These are phyloP conservation scores for Lutjanus erythropterus DNA, from an alignment of 2,113 vertebrate species.

Conservation along the genomic window DNA sequence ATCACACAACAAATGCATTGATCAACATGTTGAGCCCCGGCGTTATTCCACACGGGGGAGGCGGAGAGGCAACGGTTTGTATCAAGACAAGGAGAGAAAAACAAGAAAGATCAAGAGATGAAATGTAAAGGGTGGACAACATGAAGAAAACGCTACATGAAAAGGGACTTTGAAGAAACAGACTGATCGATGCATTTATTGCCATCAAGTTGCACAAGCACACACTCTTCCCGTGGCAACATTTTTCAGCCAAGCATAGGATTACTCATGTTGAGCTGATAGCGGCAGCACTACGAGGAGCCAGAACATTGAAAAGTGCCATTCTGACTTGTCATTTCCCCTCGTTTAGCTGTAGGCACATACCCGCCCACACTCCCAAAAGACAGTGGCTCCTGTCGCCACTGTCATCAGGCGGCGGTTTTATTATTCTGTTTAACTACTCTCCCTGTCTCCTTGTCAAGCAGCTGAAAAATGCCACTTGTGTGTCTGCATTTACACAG, in stretches of 20 bases:
- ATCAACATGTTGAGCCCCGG: neutral
- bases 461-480: slow-evolving; percentile 42
- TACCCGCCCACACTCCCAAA: slow-evolving; percentile 60
- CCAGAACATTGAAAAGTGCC: slow-evolving; percentile 46
- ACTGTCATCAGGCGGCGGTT: slow-evolving; percentile 49
- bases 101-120: neutral
- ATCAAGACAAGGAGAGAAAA: neutral
- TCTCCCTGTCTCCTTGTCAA: slow-evolving; percentile 48
- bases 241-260: slow-evolving; percentile 1
- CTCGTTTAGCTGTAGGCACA: slow-evolving; percentile 65
- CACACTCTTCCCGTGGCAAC: neutral
- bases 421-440: slow-evolving; percentile 60
- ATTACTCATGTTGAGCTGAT: slow-evolving; percentile 28
- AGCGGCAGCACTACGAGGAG: slow-evolving; percentile 20
- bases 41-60: neutral
- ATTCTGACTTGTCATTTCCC: slow-evolving; percentile 60
- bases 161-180: neutral
- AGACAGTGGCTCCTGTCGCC: slow-evolving; percentile 45
- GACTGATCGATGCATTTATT: neutral
- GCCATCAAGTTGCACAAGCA: neutral
- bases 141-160: neutral
- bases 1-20: neutral
- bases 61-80: neutral
- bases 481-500: slow-evolving; percentile 14
- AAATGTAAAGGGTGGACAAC: neutral